Conservation (phyloP, 2,888 invertebrate species). For the Pyrochroa serraticornis region DNA sequence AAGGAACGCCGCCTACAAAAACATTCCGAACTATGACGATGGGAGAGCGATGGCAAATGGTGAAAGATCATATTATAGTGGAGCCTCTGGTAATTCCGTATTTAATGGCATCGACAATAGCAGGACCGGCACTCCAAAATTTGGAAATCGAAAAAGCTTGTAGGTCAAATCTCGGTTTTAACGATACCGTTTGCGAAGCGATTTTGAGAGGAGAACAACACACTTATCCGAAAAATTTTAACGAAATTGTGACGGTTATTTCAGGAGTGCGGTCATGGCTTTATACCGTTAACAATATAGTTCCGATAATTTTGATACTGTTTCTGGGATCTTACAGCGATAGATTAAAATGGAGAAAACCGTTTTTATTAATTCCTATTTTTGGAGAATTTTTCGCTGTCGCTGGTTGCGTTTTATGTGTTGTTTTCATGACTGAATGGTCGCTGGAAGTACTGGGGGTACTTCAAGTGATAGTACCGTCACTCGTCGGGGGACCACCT, state of each 20-base stretch:
- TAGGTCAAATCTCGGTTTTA: constrained; percentile 57
- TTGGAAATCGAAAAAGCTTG: constrained; percentile 64
- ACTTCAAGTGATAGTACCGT: constrained; percentile 62
- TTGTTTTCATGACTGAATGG: constrained; percentile 64
- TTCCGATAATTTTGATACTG: constrained; percentile 51
- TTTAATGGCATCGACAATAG: constrained; percentile 40
- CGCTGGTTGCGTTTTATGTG: constrained; percentile 60
- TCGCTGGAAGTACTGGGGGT: constrained; percentile 60
- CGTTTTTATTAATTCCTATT: constrained; percentile 52
- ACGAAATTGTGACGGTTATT: constrained; percentile 55
- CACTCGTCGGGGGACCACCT: constrained; percentile 65
- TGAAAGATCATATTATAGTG: constrained; percentile 42
- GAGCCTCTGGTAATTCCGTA: constrained; percentile 47
- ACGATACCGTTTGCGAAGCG: constrained; percentile 54
- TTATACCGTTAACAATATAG: constrained; percentile 22
- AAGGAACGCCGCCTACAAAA: not conserved
- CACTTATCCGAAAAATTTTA: constrained; percentile 51
- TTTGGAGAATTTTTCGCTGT: constrained; percentile 57
- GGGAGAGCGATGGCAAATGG: constrained; percentile 13
- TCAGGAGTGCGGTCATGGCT: constrained; percentile 49
- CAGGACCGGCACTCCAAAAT: constrained; percentile 57
- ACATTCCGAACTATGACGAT: constrained; percentile 8
- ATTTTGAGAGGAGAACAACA: constrained; percentile 42
- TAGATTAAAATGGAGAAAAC: constrained; percentile 52
- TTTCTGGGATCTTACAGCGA: constrained; percentile 56